Percentiles rank a stretch among this genome's conserved stretches.
phyloP scores from a whole-genome alignment of 2,113 vertebrate species.

The Phaetusa simplex region DNA sequence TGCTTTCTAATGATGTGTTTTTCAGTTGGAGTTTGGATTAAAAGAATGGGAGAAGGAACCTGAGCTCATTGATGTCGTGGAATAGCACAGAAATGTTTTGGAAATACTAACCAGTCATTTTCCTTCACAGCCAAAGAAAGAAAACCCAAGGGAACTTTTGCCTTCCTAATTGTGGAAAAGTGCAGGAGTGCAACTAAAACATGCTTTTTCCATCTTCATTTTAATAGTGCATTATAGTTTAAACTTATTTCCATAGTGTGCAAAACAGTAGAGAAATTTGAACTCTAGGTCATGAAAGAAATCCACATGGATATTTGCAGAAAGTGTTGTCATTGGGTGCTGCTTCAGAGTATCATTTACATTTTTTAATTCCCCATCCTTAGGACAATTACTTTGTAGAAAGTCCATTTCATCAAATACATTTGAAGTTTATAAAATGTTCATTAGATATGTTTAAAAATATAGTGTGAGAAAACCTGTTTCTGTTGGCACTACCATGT shows the following conservation, averaged over 20 bases:
- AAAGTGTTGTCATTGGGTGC: background rate
- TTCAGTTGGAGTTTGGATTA: background rate
- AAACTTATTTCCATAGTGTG: background rate
- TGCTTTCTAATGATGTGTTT: background rate
- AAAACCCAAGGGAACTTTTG: background rate
- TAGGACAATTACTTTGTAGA: background rate
- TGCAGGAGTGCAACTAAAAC: background rate
- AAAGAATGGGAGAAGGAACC: background rate
- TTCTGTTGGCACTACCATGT: slow-evolving; percentile 13
- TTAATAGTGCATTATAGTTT: background rate
- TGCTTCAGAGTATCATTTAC: background rate
- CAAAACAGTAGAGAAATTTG: slow-evolving; percentile 35
- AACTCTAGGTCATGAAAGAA: slow-evolving; percentile 33
- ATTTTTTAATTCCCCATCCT: background rate
- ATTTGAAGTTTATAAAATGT: background rate
- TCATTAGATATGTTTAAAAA: slow-evolving; percentile 3
- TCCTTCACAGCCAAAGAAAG: slow-evolving; percentile 17
- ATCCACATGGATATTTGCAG: background rate
- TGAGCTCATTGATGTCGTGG: background rate
- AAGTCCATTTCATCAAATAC: background rate
- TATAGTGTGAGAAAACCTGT: slow-evolving; percentile 10
- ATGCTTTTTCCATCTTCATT: slow-evolving; percentile 18
- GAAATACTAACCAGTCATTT: slow-evolving; percentile 5
- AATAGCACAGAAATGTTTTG: background rate
- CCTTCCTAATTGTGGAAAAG: slow-evolving; percentile 34